A percentile compares a stretch with the other conserved stretches of the same genome.
Conservation (phyloP, 2,888 invertebrate genomes). For the Epistrophe grossulariae region DNA sequence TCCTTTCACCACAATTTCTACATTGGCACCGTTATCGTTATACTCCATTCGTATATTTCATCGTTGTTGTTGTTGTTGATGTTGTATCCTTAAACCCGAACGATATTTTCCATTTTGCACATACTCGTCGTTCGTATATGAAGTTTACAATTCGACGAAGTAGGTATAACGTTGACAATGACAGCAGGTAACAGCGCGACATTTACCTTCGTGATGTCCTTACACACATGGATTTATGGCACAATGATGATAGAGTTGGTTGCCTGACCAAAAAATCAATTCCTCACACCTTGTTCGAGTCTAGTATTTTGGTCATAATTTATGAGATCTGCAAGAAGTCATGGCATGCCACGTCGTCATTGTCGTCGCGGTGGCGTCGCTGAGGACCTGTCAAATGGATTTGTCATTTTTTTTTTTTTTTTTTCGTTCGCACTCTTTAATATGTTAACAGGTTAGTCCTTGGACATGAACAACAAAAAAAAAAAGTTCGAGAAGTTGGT, state of each 20-base stretch:
- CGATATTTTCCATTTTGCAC: slow-evolving; percentile 28
- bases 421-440: slow-evolving; percentile 5
- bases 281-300: slow-evolving; percentile 48
- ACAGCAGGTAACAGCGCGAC: slow-evolving; percentile 39
- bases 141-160: slow-evolving; percentile 50
- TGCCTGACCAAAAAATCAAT: slow-evolving; percentile 48
- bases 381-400: slow-evolving; percentile 50
- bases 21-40: slow-evolving; percentile 44
- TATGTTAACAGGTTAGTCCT: slow-evolving; percentile 31
- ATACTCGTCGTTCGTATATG: slow-evolving; percentile 19
- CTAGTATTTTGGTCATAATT: slow-evolving; percentile 60
- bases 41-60: neutral
- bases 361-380: neutral
- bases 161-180: slow-evolving; percentile 41
- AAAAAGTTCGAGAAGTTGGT: slow-evolving; percentile 10
- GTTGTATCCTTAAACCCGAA: slow-evolving; percentile 18
- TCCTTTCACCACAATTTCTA: slow-evolving; percentile 59
- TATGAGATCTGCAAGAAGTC: slow-evolving; percentile 60
- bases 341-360: neutral
- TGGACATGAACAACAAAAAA: neutral
- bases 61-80: neutral
- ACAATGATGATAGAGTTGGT: slow-evolving; percentile 55
- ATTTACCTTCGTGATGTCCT: slow-evolving; percentile 47
- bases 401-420: slow-evolving; percentile 35
- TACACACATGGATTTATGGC: slow-evolving; percentile 58